These are phyloP conservation scores for Diadegma fenestrale DNA, from an alignment of 2,888 invertebrate species.

Conservation along the genomic window DNA sequence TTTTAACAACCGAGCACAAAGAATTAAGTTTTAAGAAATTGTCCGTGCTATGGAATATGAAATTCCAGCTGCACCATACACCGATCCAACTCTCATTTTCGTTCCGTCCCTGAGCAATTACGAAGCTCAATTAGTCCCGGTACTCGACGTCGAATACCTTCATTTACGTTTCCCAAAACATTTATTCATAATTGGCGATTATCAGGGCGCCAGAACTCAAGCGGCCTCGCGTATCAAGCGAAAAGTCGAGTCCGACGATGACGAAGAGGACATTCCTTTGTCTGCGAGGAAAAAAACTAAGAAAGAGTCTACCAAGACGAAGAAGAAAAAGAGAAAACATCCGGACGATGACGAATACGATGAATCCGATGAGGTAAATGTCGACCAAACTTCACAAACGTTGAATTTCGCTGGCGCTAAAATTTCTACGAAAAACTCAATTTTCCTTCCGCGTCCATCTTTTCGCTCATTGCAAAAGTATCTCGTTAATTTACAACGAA, in stretches of 20 bases:
- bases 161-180: background rate
- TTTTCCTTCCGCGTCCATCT: background rate
- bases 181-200: background rate
- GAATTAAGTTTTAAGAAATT: constrained; percentile 26
- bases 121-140: constrained; percentile 47
- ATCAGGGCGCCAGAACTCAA: constrained; percentile 76
- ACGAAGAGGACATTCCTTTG: constrained; percentile 89
- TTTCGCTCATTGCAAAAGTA: background rate
- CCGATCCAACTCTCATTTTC: constrained; percentile 50
- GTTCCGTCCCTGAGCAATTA: constrained; percentile 49
- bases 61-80: constrained; percentile 46
- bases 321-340: constrained; percentile 86
- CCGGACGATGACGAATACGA: constrained; percentile 77
- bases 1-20: constrained; percentile 2
- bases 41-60: constrained; percentile 37
- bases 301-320: constrained; percentile 87
- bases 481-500: background rate
- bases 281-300: constrained; percentile 89
- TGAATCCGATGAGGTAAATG: constrained; percentile 79
- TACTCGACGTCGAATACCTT: background rate
- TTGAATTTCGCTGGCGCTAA: background rate
- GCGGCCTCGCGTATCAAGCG: constrained; percentile 83
- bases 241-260: constrained; percentile 87
- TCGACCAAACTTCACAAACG: background rate
- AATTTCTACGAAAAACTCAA: no score